phyloP scores from a whole-genome alignment of 2,888 invertebrate genomes.

The Carterocephalus palaemon region DNA sequence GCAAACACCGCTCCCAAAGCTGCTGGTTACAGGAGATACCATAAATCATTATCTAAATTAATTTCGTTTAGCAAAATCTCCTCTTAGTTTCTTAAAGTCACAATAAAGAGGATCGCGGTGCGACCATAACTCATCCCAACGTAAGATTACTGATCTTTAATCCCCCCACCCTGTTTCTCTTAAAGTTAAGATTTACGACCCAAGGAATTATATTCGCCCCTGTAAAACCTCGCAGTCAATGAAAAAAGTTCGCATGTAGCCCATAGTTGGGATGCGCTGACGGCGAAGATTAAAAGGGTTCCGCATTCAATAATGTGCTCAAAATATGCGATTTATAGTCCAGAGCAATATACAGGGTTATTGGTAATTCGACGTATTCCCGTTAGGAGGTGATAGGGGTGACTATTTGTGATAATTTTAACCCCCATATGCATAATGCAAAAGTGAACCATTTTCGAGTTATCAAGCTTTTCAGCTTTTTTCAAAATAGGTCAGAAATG shows the following conservation, averaged over 20 bases:
- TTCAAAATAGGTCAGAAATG: too few relatives aligned
- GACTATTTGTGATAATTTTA: too few relatives aligned
- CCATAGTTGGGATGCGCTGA: constrained; percentile 12
- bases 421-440: too few relatives aligned
- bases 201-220: constrained; percentile 83
- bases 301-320: too few relatives aligned
- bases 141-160: constrained; percentile 88
- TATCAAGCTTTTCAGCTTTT: too few relatives aligned
- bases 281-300: constrained; percentile 14
- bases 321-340: too few relatives aligned
- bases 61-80: constrained; percentile 77
- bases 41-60: constrained; percentile 80
- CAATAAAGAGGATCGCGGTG: constrained; percentile 74
- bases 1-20: constrained; percentile 61
- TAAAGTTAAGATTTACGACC: constrained; percentile 86
- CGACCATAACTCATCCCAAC: constrained; percentile 83
- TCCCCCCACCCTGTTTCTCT: constrained; percentile 82
- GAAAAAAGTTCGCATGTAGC: constrained; percentile 65
- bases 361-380: too few relatives aligned
- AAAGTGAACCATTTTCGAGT: too few relatives aligned
- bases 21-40: constrained; percentile 62
- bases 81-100: constrained; percentile 79
- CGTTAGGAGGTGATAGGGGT: too few relatives aligned
- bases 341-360: too few relatives aligned
- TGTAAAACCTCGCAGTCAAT: constrained; percentile 65